Conservation (phyloP, 2,797 vertebrate species). For the Clarias pachynema region DNA sequence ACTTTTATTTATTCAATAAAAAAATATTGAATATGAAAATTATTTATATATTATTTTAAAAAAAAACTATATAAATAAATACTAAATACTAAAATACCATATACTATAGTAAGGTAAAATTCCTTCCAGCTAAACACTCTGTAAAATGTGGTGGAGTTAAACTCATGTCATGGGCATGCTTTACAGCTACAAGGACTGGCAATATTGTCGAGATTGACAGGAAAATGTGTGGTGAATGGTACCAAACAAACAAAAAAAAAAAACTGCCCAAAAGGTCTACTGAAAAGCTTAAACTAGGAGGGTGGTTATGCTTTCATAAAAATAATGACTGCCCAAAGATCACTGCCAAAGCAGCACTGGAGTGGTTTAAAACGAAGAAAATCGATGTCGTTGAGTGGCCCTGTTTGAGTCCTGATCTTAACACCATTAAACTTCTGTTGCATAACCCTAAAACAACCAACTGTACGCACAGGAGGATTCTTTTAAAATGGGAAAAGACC, state of each 20-base stretch:
- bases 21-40: no score
- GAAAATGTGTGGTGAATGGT: neutral
- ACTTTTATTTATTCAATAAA: no score
- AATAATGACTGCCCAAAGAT: neutral
- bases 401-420: neutral
- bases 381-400: neutral
- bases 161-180: neutral
- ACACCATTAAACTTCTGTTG: neutral
- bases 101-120: neutral
- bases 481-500: neutral
- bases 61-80: no score
- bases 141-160: neutral
- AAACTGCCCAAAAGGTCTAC: neutral
- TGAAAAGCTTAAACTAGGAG: neutral
- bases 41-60: no score
- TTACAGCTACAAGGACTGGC: neutral
- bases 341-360: neutral
- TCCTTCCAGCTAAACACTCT: neutral
- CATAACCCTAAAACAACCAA: neutral
- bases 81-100: no score
- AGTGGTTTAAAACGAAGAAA: neutral
- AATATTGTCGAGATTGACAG: neutral
- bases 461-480: neutral
- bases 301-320: neutral
- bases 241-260: neutral